These are phyloP conservation scores for Meiosimyza decipiens DNA, from an alignment of 2,888 invertebrate species.

Conservation along the genomic window DNA sequence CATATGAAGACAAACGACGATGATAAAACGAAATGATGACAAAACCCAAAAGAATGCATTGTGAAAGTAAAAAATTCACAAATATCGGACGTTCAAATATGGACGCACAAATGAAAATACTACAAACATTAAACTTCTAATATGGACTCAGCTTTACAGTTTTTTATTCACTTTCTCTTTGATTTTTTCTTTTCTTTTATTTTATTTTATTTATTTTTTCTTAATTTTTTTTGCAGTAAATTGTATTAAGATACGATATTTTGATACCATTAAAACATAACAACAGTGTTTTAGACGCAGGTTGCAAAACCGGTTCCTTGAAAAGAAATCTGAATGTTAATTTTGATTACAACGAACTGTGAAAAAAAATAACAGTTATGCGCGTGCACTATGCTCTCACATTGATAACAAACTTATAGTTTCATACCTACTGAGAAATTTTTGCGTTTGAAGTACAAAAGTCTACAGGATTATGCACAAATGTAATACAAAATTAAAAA, in stretches of 20 bases:
- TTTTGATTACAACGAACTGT: background rate
- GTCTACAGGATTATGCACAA: too few relatives aligned
- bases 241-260: constrained; percentile 12
- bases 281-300: constrained; percentile 10
- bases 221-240: constrained; percentile 20
- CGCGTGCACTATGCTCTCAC: constrained; percentile 4
- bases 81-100: constrained; percentile 18
- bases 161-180: constrained; percentile 58
- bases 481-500: too few relatives aligned
- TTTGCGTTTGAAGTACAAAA: too few relatives aligned
- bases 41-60: constrained; percentile 13
- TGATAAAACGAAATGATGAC: constrained; percentile 12
- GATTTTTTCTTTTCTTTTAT: constrained; percentile 36
- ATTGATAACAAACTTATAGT: background rate
- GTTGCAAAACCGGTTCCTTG: constrained; percentile 27
- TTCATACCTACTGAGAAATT: background rate
- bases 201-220: constrained; percentile 2
- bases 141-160: constrained; percentile 51
- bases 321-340: constrained; percentile 24
- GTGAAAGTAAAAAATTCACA: constrained; percentile 28
- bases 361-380: background rate
- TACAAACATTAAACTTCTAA: constrained; percentile 49
- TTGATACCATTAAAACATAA: constrained; percentile 20
- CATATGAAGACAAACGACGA: constrained; percentile 3
- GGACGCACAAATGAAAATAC: constrained; percentile 19